Evolutionary conservation across 1,140 invertebrate species (phyloP), one percentile per base, ranked within the genome.

Genomic region (Lithobius niger): DNA sequence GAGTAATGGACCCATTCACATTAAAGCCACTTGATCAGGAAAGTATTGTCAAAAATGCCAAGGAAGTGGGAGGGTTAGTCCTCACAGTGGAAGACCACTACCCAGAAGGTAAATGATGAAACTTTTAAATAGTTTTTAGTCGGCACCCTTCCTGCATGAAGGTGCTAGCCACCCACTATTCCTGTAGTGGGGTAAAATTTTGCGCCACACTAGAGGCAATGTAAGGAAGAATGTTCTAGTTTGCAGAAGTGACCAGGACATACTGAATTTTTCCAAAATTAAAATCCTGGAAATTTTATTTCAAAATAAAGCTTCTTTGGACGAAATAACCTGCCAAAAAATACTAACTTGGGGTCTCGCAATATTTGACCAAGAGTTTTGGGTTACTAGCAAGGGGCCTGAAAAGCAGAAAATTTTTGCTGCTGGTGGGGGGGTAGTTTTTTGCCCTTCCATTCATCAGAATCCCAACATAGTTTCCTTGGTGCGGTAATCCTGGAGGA

Each of bases 51-150:
- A 72, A 77, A 45, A 80, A 92, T 68, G 93, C 92, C 13, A 78
- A 79, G 48, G 80, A 84, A 48, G 82, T 79, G 56, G 84, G 84
- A 28, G 91, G 91, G 0, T 77, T 80, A 24, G 79, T 98, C 31
- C 64, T 99, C 43, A 92, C 92, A 26, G 90, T 97, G 3, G 96
- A 99, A 69, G 96, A 99, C 73, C 96, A 99, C 72, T 99, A 99
- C 67, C 77, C 83, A 44, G 84, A 91, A 74, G 89, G 86, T 87
- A 61, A 64, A 70, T 72, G 15, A 10, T 19, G 15, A 57, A 43
- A 13, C 16, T 40, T 50, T 52, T 40, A n/a, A n/a, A n/a, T n/a
- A 24, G 57, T 57, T 27, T 57, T 45, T 61, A 64, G 18, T 64
- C 85, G 92, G 95, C 64, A 96, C 95, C 59, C 66, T 99, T 48